Evolutionary conservation across 2,113 vertebrate genomes (phyloP).

Genomic region (Odobenus rosmarus): DNA sequence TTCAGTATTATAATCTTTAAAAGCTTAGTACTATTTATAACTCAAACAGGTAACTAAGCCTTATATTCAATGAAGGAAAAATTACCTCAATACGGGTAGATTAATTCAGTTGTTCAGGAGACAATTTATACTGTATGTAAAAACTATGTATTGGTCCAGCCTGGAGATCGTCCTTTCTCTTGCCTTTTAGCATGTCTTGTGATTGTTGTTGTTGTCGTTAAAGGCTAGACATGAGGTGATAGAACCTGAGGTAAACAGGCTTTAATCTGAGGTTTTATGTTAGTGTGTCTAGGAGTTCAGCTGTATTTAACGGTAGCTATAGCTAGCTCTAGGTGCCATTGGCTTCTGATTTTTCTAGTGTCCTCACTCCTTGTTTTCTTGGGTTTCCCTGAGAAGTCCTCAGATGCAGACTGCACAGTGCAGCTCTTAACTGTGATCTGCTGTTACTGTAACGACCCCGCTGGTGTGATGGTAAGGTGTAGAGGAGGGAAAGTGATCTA

Average conservation of each 20-base stretch:
- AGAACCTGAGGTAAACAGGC: not conserved
- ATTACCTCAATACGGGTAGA: not conserved
- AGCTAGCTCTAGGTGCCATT: not conserved
- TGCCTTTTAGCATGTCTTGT: not conserved
- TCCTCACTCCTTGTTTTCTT: not conserved
- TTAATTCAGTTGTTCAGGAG: not conserved
- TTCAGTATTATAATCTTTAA: not conserved
- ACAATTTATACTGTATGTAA: not conserved
- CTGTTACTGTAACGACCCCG: not conserved
- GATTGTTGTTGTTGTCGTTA: not conserved
- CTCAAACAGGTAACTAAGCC: not conserved
- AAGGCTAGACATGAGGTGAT: not conserved
- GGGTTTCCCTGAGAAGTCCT: not conserved
- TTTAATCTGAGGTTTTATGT: not conserved
- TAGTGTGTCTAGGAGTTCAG: not conserved
- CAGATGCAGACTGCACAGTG: not conserved
- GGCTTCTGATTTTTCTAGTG: not conserved
- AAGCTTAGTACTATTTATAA: slow-evolving; percentile 12
- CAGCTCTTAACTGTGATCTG: not conserved
- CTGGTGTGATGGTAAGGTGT: not conserved
- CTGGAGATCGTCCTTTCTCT: not conserved
- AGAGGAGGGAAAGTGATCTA: not conserved
- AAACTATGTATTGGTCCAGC: not conserved
- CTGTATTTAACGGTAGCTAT: not conserved
- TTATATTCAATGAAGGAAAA: slow-evolving; percentile 5